phyloP scores from a whole-genome alignment of 2,888 invertebrate species.

The Drosophila falleni region DNA sequence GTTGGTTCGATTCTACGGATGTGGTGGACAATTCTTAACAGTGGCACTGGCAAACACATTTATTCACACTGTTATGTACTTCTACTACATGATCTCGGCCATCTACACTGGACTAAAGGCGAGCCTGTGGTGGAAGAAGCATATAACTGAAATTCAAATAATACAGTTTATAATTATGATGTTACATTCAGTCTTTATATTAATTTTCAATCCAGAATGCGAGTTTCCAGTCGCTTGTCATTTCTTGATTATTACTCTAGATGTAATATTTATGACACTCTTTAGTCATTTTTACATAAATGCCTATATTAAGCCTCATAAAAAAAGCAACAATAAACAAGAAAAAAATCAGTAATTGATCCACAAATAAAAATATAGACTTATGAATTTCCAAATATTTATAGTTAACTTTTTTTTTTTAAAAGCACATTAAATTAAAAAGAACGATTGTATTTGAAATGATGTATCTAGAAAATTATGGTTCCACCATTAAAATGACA shows the following conservation, averaged over 20 bases:
- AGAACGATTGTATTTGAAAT: no score
- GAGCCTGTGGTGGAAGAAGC: conserved; percentile 30
- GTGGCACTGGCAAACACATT: conserved; percentile 13
- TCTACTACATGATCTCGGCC: conserved; percentile 19
- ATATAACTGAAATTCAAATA: conserved; percentile 20
- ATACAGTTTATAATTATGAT: conserved; percentile 7
- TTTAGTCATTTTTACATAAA: conserved; percentile 20
- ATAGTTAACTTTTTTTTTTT: no score
- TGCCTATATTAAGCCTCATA: not conserved
- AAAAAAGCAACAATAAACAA: not conserved
- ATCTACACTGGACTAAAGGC: not conserved
- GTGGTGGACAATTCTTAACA: conserved; percentile 10
- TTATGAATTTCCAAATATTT: no score
- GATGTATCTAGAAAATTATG: no score
- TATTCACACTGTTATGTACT: conserved; percentile 24
- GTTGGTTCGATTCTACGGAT: conserved; percentile 10
- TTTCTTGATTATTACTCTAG: not conserved
- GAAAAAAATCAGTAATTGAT: not conserved
- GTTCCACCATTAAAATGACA: no score
- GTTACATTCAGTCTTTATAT: not conserved
- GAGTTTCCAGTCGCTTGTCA: conserved; percentile 1
- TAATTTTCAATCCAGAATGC: conserved; percentile 11
- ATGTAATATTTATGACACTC: conserved; percentile 3
- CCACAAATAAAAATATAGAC: no score
- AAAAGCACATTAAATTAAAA: no score